Percentiles rank a stretch among this genome's conserved stretches.
These are phyloP conservation scores for Andrena camellia DNA, from an alignment of 2,888 invertebrate species.

Conservation along the genomic window DNA sequence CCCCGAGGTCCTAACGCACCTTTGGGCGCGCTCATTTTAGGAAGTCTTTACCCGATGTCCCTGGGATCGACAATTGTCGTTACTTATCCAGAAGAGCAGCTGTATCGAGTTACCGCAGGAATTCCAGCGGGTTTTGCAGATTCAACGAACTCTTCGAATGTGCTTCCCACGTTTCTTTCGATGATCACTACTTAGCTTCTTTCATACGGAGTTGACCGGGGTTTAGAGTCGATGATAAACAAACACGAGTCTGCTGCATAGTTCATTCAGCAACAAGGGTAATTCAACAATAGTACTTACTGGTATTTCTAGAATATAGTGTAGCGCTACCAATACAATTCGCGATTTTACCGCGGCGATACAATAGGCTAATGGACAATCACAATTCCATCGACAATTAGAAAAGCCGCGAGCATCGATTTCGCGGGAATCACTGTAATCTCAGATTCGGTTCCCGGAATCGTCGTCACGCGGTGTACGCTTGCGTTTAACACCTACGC, in stretches of 20 bases:
- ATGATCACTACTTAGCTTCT: neutral
- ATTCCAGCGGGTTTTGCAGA: neutral
- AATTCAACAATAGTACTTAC: too few species aligned
- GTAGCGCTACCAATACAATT: too few species aligned
- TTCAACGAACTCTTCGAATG: neutral
- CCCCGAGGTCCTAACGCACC: neutral
- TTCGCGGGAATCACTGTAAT: constrained; percentile 23
- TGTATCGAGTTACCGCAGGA: too few species aligned
- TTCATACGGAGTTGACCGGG: too few species aligned
- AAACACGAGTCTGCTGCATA: too few species aligned
- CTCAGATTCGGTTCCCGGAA: constrained; percentile 40
- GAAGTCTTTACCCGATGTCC: constrained; percentile 8
- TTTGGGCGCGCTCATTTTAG: neutral
- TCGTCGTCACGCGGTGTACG: constrained; percentile 30
- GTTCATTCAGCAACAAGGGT: too few species aligned
- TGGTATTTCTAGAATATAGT: too few species aligned
- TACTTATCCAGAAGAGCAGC: neutral
- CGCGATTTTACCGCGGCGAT: too few species aligned
- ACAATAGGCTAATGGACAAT: neutral
- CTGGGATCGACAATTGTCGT: neutral
- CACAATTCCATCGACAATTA: constrained; percentile 7
- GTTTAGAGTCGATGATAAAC: too few species aligned
- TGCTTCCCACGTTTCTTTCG: neutral
- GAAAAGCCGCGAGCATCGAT: constrained; percentile 8
- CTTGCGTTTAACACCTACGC: constrained; percentile 59